phyloP scores from a whole-genome alignment of 2,797 vertebrate species.

The Anableps anableps region DNA sequence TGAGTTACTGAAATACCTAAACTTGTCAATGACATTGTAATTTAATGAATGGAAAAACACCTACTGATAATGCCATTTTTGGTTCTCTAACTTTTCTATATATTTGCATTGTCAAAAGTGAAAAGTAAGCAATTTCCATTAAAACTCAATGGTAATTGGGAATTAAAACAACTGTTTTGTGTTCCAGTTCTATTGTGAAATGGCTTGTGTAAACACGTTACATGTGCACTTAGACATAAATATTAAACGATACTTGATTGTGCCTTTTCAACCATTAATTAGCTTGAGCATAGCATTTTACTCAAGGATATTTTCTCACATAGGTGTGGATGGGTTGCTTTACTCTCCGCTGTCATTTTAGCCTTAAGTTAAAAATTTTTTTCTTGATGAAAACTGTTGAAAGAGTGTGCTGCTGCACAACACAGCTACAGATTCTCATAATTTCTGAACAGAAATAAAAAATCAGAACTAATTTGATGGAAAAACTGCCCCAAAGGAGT shows the following conservation, averaged over 20 bases:
- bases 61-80: not conserved
- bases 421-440: not conserved
- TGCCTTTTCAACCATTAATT: not conserved
- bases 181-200: not conserved
- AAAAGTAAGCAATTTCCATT: not conserved
- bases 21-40: not conserved
- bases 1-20: not conserved
- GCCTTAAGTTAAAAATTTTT: not conserved
- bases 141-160: not conserved
- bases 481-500: constrained; percentile 23
- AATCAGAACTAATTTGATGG: not conserved
- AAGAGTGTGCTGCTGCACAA: not conserved
- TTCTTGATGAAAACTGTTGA: not conserved
- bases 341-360: not conserved
- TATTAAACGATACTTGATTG: not conserved
- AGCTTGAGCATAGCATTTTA: not conserved
- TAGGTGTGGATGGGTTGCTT: not conserved
- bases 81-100: not conserved
- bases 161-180: not conserved
- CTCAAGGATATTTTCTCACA: not conserved
- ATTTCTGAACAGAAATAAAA: constrained; percentile 1
- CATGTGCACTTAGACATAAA: not conserved
- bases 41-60: not conserved
- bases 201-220: not conserved
- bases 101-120: not conserved